Conservation (phyloP, 2,797 vertebrate genomes). For the Smutsia gigantea region DNA sequence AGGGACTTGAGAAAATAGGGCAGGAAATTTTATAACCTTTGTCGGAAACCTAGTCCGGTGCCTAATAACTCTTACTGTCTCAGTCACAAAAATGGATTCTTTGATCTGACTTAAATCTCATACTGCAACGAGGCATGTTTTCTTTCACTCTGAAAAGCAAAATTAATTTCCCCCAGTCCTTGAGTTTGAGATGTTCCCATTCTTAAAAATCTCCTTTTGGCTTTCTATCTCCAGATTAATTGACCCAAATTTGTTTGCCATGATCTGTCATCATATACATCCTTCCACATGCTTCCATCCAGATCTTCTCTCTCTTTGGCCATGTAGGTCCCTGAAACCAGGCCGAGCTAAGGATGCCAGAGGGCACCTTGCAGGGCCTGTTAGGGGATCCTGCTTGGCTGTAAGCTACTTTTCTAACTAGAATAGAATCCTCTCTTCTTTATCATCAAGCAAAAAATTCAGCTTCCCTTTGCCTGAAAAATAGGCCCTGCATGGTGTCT, state of each 20-base stretch:
- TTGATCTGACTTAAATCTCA: not conserved
- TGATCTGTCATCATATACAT: not conserved
- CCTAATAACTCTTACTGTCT: not conserved
- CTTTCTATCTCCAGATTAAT: not conserved
- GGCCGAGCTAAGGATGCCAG: not conserved
- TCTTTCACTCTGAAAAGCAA: not conserved
- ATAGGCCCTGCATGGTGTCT: conserved; percentile 7
- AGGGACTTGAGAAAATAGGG: not conserved
- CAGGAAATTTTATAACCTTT: not conserved
- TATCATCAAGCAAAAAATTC: not conserved
- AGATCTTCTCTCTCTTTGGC: not conserved
- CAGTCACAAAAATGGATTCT: not conserved
- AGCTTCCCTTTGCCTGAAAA: conserved; percentile 57
- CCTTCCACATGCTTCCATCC: not conserved
- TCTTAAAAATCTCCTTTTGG: conserved; percentile 22
- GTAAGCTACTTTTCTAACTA: not conserved
- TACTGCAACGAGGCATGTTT: not conserved
- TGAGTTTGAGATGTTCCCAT: not conserved
- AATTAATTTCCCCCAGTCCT: not conserved
- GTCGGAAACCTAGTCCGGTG: not conserved
- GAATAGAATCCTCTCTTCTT: conserved; percentile 8
- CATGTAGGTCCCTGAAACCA: not conserved
- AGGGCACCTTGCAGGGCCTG: not conserved
- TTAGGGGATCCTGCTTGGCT: not conserved
- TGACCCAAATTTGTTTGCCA: not conserved